phyloP scores from a whole-genome alignment of 2,888 invertebrate genomes.

The Drosophila robusta region DNA sequence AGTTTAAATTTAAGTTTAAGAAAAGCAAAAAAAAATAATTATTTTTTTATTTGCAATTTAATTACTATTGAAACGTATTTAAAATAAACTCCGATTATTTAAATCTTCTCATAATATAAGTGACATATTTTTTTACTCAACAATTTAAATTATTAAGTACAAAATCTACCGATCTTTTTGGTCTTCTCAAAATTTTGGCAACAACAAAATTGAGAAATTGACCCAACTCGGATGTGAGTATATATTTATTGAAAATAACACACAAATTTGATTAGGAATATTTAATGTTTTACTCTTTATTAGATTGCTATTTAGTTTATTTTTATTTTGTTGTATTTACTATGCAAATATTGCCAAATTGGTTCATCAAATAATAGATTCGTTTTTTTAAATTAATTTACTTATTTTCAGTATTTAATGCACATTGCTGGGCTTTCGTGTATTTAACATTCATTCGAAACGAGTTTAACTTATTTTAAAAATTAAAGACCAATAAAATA shows the following conservation, averaged over 20 bases:
- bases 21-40: no score
- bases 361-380: conserved; percentile 46
- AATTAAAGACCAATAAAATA: conserved; percentile 49
- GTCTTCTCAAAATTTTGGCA: neutral
- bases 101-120: no score
- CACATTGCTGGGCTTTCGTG: conserved; percentile 51
- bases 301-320: conserved; percentile 57
- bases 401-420: conserved; percentile 48
- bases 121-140: no score
- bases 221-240: neutral
- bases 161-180: neutral
- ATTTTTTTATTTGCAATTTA: no score
- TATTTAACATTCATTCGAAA: conserved; percentile 47
- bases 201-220: neutral
- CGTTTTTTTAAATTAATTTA: conserved; percentile 33
- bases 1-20: no score
- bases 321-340: conserved; percentile 41
- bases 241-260: neutral
- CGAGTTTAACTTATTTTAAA: conserved; percentile 50
- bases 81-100: no score
- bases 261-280: conserved; percentile 19
- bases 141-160: no score
- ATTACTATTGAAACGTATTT: no score
- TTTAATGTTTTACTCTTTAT: conserved; percentile 54
- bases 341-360: conserved; percentile 76